Conservation (phyloP, 2,888 invertebrate species). For the Zygogramma bicolorata region DNA sequence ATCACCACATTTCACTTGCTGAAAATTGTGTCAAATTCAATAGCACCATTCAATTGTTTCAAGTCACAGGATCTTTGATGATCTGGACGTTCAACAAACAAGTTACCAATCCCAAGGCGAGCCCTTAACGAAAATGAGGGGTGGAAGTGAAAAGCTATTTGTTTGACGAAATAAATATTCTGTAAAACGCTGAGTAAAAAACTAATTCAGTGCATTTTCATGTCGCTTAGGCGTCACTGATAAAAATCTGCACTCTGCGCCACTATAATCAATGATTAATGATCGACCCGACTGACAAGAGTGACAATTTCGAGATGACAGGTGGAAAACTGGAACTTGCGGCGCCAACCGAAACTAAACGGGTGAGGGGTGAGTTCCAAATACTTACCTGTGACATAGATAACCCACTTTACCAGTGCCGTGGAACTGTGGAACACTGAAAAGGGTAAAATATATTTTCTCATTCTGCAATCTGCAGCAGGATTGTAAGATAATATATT, state of each 20-base stretch:
- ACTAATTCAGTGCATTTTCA: slow-evolving; percentile 50
- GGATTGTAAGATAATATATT: too few relatives aligned
- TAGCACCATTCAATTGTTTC: slow-evolving; percentile 54
- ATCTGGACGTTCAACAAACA: slow-evolving; percentile 37
- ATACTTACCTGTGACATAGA: slow-evolving; percentile 2
- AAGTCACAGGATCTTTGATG: slow-evolving; percentile 46
- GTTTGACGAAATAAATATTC: slow-evolving; percentile 19
- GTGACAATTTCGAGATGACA: slow-evolving; percentile 56
- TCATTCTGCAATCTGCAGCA: too few relatives aligned
- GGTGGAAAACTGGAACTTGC: slow-evolving; percentile 51
- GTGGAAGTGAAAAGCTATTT: slow-evolving; percentile 31
- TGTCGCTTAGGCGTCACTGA: slow-evolving; percentile 46
- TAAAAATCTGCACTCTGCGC: slow-evolving; percentile 46
- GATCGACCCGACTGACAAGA: slow-evolving; percentile 56
- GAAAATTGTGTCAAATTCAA: slow-evolving; percentile 39
- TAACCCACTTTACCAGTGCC: slow-evolving; percentile 2
- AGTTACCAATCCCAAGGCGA: slow-evolving; percentile 54
- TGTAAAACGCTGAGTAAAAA: slow-evolving; percentile 12
- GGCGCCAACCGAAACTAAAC: slow-evolving; percentile 31
- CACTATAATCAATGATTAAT: slow-evolving; percentile 65
- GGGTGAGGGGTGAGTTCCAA: too few relatives aligned
- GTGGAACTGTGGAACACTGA: not conserved
- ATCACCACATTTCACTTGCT: slow-evolving; percentile 27
- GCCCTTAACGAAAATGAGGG: slow-evolving; percentile 59
- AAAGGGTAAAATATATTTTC: too few relatives aligned